phyloP scores from a whole-genome alignment of 2,888 invertebrate species.

The Heliothis peltigera region DNA sequence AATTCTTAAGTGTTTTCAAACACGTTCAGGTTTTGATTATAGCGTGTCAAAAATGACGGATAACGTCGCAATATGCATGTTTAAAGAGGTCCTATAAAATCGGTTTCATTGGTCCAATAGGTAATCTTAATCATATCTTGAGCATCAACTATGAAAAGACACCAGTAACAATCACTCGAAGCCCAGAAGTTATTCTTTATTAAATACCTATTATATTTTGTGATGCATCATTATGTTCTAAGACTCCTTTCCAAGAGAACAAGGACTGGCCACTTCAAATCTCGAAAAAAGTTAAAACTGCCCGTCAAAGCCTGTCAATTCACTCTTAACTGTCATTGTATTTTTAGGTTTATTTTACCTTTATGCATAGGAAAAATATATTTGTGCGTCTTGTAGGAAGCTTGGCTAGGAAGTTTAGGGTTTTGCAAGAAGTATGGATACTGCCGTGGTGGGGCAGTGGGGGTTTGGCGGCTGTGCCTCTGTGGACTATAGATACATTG shows the following conservation, averaged over 20 bases:
- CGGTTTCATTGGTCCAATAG: too few relatives aligned
- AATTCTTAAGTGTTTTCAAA: neutral
- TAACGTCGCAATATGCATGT: neutral
- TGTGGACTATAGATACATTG: constrained; percentile 80
- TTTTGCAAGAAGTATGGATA: constrained; percentile 83
- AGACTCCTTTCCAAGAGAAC: neutral
- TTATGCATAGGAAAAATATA: constrained; percentile 82
- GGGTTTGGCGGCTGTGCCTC: constrained; percentile 75
- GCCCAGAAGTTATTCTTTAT: too few relatives aligned
- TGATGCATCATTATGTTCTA: neutral
- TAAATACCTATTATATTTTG: too few relatives aligned
- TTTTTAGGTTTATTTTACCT: constrained; percentile 70
- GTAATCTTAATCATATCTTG: too few relatives aligned
- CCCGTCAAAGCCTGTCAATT: constrained; percentile 38
- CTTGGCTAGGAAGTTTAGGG: constrained; percentile 81
- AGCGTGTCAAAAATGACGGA: neutral
- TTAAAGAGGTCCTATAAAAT: too few relatives aligned
- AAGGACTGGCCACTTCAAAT: neutral
- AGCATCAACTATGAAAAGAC: too few relatives aligned
- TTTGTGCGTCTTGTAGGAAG: constrained; percentile 75
- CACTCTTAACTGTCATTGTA: constrained; percentile 49
- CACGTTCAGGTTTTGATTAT: neutral
- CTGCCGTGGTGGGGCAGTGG: constrained; percentile 85
- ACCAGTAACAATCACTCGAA: too few relatives aligned
- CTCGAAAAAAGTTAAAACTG: constrained; percentile 14